phyloP scores from a whole-genome alignment of 2,113 vertebrate genomes.

The Macheiramphus alcinus region DNA sequence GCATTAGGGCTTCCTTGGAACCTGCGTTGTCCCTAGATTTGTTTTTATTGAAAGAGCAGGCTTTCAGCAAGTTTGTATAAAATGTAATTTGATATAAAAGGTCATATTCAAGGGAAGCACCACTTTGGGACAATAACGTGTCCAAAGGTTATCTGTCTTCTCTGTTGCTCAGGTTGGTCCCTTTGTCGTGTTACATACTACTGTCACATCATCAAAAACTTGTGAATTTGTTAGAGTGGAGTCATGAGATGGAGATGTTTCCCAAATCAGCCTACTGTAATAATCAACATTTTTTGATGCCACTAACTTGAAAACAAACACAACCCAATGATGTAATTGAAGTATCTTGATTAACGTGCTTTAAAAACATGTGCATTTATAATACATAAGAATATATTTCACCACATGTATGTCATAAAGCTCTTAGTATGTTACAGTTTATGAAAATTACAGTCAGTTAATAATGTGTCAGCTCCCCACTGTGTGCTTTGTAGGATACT shows the following conservation, averaged over 20 bases:
- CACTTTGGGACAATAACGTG: not conserved
- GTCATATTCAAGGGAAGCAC: not conserved
- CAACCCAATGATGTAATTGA: not conserved
- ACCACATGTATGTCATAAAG: not conserved
- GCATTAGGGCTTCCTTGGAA: not conserved
- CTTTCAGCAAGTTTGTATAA: not conserved
- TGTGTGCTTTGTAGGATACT: conserved; percentile 30
- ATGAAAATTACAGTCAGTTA: conserved; percentile 51
- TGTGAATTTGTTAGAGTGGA: not conserved
- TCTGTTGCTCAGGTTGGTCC: not conserved
- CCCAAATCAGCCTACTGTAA: not conserved
- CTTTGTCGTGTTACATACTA: not conserved
- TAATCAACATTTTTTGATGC: not conserved
- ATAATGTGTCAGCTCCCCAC: conserved; percentile 42
- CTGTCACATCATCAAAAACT: not conserved
- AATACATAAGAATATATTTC: conserved; percentile 7
- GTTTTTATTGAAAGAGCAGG: not conserved
- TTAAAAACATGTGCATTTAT: not conserved
- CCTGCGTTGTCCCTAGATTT: not conserved
- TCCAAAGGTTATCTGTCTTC: not conserved
- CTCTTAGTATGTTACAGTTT: conserved; percentile 11
- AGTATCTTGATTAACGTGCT: not conserved
- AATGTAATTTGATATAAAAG: not conserved
- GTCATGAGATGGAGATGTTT: not conserved
- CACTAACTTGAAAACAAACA: not conserved